These are phyloP conservation scores for Sciaenops ocellatus DNA, from an alignment of 2,797 vertebrate species.

Conservation along the genomic window DNA sequence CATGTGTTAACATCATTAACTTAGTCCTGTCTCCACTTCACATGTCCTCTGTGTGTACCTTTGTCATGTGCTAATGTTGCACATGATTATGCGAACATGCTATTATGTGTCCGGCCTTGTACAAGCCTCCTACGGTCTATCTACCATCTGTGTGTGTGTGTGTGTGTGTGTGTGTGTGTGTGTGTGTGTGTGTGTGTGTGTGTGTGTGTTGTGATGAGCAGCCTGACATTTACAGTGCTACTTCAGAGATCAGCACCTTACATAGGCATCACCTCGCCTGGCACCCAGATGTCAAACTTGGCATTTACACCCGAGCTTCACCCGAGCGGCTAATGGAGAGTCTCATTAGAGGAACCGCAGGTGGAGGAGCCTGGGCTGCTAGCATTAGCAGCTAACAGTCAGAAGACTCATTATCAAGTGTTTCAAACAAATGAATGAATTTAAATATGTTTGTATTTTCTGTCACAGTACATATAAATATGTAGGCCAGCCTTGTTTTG, in stretches of 20 bases:
- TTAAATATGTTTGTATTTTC: no score
- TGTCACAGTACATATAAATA: no score
- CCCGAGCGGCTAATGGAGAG: slow-evolving; percentile 22
- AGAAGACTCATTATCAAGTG: not conserved
- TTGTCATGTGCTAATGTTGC: not conserved
- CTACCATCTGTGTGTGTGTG: not conserved
- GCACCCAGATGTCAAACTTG: slow-evolving; percentile 43
- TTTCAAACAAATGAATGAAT: not conserved
- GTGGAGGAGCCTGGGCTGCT: slow-evolving; percentile 6
- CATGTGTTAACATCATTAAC: slow-evolving; percentile 3
- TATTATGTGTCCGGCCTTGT: not conserved
- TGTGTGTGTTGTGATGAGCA: slow-evolving; percentile 31
- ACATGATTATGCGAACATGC: not conserved
- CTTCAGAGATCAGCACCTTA: slow-evolving; percentile 57
- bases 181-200: slow-evolving; percentile 16
- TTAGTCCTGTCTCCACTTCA: not conserved
- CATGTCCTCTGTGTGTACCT: not conserved
- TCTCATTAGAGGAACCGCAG: slow-evolving; percentile 32
- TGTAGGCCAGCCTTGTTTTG: no score
- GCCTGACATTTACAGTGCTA: slow-evolving; percentile 48
- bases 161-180: slow-evolving; percentile 18
- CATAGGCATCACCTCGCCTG: slow-evolving; percentile 15
- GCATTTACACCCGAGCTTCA: slow-evolving; percentile 18
- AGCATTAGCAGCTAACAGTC: slow-evolving; percentile 15
- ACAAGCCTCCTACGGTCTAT: not conserved